These are phyloP conservation scores for Porites divaricata DNA, from an alignment of 92 coral and sea anemone genomes.

Conservation along the genomic window DNA sequence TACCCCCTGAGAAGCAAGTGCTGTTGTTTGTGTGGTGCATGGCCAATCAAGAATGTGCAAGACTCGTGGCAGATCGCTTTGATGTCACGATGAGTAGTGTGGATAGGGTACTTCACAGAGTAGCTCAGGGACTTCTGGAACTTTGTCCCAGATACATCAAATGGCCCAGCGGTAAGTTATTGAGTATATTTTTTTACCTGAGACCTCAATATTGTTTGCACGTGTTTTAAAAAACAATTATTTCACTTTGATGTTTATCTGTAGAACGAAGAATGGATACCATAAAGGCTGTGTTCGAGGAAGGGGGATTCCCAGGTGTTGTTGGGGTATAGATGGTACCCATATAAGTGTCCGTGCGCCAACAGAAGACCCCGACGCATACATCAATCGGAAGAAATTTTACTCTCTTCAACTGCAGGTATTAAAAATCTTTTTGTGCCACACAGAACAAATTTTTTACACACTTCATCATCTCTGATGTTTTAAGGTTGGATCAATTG, in stretches of 20 bases:
- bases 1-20: conserved; percentile 34
- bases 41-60: conserved; percentile 31
- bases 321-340: conserved; percentile 51
- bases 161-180: conserved; percentile 49
- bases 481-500: too few relatives aligned
- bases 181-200: background rate
- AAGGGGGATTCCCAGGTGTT: conserved; percentile 63
- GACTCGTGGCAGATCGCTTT: conserved; percentile 51
- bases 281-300: conserved; percentile 31
- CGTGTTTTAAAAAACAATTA: background rate
- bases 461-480: too few relatives aligned
- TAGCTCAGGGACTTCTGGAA: conserved; percentile 34
- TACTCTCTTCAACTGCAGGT: conserved; percentile 44
- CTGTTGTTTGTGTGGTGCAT: conserved; percentile 14
- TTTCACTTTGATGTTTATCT: background rate
- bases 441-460: too few relatives aligned
- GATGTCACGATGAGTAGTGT: conserved; percentile 54
- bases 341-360: conserved; percentile 52
- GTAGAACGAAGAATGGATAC: conserved; percentile 45
- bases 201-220: too few relatives aligned
- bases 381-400: conserved; percentile 40
- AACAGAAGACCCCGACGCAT: conserved; percentile 29
- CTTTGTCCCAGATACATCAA: conserved; percentile 29
- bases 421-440: background rate
- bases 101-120: conserved; percentile 28